These are phyloP conservation scores for Phyllotreta striolata DNA, from an alignment of 2,888 invertebrate species.

Conservation along the genomic window DNA sequence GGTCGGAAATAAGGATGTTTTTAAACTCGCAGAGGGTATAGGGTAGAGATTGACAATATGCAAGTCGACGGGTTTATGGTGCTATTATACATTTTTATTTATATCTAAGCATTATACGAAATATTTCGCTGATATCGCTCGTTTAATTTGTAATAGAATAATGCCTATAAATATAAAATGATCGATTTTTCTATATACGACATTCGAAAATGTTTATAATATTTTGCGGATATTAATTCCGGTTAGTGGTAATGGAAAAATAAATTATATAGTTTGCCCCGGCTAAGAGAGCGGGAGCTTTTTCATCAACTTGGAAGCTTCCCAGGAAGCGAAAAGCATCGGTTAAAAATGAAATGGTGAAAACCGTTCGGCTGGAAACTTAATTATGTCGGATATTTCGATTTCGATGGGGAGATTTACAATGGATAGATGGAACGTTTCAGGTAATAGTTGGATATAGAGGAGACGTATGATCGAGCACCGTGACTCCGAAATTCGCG, in stretches of 20 bases:
- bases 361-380: slow-evolving; percentile 58
- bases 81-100: not conserved
- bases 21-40: not conserved
- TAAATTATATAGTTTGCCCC: too few relatives aligned
- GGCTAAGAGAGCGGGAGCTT: not conserved
- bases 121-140: not conserved
- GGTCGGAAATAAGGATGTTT: not conserved
- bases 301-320: slow-evolving; percentile 23
- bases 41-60: slow-evolving; percentile 31
- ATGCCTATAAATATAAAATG: too few relatives aligned
- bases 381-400: slow-evolving; percentile 60
- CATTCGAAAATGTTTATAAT: too few relatives aligned
- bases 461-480: slow-evolving; percentile 51
- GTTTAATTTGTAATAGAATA: too few relatives aligned
- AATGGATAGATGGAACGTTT: slow-evolving; percentile 51
- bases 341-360: slow-evolving; percentile 50
- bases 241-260: too few relatives aligned
- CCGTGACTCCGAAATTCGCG: slow-evolving; percentile 37
- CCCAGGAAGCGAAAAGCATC: slow-evolving; percentile 16
- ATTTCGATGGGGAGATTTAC: slow-evolving; percentile 56
- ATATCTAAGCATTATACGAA: not conserved
- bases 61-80: slow-evolving; percentile 3
- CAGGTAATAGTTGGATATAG: not conserved
- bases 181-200: too few relatives aligned
- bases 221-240: too few relatives aligned